These are phyloP conservation scores for Hermodice carunculata DNA, from an alignment of 2,888 invertebrate genomes.

Conservation along the genomic window DNA sequence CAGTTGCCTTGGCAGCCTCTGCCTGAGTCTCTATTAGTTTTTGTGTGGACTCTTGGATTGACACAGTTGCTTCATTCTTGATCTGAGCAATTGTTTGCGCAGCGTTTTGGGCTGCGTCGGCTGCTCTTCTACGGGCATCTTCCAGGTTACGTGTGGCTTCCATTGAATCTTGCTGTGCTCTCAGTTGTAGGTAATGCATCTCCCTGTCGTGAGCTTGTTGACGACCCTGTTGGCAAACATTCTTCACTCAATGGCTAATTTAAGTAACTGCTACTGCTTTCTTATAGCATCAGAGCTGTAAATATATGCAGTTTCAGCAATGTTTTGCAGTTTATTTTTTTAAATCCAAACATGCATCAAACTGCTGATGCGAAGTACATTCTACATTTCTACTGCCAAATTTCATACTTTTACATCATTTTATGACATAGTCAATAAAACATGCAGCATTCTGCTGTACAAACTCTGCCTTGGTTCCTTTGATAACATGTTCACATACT, in stretches of 20 bases:
- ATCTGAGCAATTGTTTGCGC: conserved; percentile 42
- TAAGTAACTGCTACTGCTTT: background rate
- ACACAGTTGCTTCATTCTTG: conserved; percentile 40
- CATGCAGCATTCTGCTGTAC: too few species aligned
- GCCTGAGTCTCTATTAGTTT: conserved; percentile 47
- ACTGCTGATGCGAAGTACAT: too few species aligned
- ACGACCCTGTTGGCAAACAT: conserved; percentile 46
- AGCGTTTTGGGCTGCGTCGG: conserved; percentile 39
- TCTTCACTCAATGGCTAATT: background rate
- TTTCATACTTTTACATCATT: too few species aligned
- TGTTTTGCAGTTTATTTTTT: too few species aligned
- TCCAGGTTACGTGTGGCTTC: conserved; percentile 56
- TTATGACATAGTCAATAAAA: too few species aligned
- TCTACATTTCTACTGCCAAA: too few species aligned
- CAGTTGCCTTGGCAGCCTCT: conserved; percentile 55
- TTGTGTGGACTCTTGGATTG: conserved; percentile 44
- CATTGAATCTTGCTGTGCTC: conserved; percentile 53
- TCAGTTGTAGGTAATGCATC: conserved; percentile 53
- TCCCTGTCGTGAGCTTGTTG: conserved; percentile 58
- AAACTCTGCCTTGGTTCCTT: too few species aligned
- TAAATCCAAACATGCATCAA: too few species aligned
- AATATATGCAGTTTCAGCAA: too few species aligned
- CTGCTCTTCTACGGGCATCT: conserved; percentile 29
- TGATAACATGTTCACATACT: too few species aligned
- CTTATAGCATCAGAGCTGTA: too few species aligned